Evolutionary conservation across 2,113 vertebrate genomes (phyloP).

Genomic region (Lamprologus speciosus): DNA sequence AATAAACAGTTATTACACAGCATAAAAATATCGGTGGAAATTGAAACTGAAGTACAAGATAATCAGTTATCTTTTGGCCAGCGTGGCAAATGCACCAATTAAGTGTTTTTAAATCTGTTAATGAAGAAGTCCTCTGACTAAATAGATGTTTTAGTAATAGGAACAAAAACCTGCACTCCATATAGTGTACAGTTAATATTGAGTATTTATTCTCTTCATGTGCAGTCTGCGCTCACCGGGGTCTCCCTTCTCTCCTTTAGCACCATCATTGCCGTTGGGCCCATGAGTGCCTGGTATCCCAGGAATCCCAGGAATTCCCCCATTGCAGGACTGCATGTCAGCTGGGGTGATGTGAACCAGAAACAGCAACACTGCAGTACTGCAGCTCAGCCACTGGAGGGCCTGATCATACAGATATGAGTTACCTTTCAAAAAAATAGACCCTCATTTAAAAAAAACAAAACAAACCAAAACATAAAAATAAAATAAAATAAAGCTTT

Average conservation of each 20-base stretch:
- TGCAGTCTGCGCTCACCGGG: conserved; percentile 15
- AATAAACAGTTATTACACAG: background rate
- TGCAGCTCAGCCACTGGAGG: conserved; percentile 11
- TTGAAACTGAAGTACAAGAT: background rate
- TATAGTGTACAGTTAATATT: background rate
- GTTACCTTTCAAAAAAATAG: background rate
- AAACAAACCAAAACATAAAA: background rate
- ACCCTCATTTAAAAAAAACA: rapidly evolving
- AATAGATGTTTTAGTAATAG: background rate
- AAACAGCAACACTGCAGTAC: conserved; percentile 19
- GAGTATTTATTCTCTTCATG: background rate
- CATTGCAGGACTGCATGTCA: background rate
- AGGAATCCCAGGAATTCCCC: background rate
- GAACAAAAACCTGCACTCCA: background rate
- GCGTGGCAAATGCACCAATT: background rate
- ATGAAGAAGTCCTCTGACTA: background rate
- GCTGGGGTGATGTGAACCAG: background rate
- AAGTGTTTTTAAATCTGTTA: background rate
- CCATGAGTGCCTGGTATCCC: conserved; percentile 47
- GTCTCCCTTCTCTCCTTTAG: conserved; percentile 35
- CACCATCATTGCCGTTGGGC: conserved; percentile 3
- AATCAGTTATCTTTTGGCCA: background rate
- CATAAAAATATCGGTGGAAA: background rate
- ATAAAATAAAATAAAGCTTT: background rate
- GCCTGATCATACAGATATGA: conserved; percentile 5